phyloP scores from a whole-genome alignment of 92 coral and sea anemone species.

The Montipora capitata region DNA sequence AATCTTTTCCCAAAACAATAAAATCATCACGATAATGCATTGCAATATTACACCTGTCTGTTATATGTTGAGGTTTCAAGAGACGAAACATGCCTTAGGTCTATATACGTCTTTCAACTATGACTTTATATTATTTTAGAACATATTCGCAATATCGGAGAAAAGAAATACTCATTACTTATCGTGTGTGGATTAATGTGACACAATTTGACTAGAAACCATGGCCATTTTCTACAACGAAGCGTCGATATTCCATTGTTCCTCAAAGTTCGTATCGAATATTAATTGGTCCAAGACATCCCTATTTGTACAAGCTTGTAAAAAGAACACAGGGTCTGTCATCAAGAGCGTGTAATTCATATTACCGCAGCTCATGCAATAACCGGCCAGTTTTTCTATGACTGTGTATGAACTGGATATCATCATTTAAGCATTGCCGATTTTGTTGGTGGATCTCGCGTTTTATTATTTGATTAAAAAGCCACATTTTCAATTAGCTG shows the following conservation, averaged over 20 bases:
- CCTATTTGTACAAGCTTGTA: background rate
- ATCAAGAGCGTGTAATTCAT: background rate
- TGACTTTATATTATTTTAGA: background rate
- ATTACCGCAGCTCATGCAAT: background rate
- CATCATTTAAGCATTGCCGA: background rate
- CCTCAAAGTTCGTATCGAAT: background rate
- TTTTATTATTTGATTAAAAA: background rate
- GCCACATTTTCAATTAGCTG: background rate
- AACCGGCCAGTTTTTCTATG: background rate
- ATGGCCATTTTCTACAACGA: background rate
- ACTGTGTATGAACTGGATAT: background rate
- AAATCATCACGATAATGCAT: background rate
- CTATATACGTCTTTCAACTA: conserved; percentile 3
- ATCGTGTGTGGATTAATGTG: no score
- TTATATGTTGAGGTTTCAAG: background rate
- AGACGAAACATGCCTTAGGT: background rate
- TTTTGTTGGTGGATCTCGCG: background rate
- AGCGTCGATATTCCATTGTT: background rate
- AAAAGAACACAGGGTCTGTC: background rate
- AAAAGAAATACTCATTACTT: background rate
- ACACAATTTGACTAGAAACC: background rate
- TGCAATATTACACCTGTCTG: background rate
- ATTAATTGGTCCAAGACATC: background rate
- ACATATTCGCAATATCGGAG: background rate
- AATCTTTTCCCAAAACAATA: background rate